Evolutionary conservation across 2,888 invertebrate species (phyloP), one percentile per base, ranked within the genome.

Genomic region (Rutpela maculata): DNA sequence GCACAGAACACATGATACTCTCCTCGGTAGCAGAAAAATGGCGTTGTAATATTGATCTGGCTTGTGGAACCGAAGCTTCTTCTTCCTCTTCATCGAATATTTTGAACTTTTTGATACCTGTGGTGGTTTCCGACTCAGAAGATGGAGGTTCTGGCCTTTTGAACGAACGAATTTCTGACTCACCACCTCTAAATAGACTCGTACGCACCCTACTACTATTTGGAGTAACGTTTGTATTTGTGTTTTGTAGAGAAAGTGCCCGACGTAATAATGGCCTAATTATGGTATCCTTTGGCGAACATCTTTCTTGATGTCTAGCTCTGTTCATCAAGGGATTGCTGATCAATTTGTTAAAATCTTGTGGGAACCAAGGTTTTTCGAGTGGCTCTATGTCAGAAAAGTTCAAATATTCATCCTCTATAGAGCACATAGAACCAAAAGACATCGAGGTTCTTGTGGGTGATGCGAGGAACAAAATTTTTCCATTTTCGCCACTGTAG

Each of bases 1-100:
- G 93, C 79, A 96, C 89, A 0, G 95, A 95, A 11, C 92, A 92
- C 92, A 94, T 95, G 15, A 95, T 94, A 0, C 93, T 93, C 0
- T 95, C 94, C 86, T 96, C 96, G 65, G 95, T 95, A 81, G 96
- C 95, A 0, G 96, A 96, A 82, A 93, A 77, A n/a, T 85, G 79
- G 19, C 87, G 82, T 62, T 85, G 82, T 11, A 86, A 76, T 12
- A 81, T n/a, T 3, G 85, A 85, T 56, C 81, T 78, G 2, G 74
- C 57, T 22, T 78, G 72, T n/a, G 85, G 83, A 57, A 83, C 81
- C 12, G 79, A 76, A 12, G 77, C 81, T 35, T 82, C 78, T 7
- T 77, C 81, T 17, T 84, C n/a, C n/a, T n/a, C 81, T 18, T 80
- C 79, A 56, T 75, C 79, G 72, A 83, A 83, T 18, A 85, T 79